These are phyloP conservation scores for Gadopsis bispinosus DNA, from an alignment of 2,797 vertebrate species.

Conservation along the genomic window DNA sequence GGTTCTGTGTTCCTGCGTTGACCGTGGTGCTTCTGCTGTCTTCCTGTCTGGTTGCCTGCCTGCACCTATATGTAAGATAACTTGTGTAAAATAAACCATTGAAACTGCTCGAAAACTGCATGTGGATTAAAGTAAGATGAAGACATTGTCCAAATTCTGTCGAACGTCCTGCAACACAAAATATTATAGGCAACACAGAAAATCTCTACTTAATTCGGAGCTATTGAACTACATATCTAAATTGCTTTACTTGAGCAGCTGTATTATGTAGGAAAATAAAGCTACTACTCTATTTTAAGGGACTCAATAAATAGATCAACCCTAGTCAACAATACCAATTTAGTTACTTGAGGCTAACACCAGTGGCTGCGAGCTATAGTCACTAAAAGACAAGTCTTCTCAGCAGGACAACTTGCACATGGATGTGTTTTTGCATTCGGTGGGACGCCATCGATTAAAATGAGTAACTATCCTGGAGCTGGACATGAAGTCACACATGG, in stretches of 20 bases:
- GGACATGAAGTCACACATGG: conserved; percentile 30
- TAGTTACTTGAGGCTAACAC: no score
- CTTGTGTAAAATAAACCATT: no score
- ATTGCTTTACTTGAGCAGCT: background rate
- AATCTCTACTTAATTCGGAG: background rate
- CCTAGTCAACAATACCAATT: no score
- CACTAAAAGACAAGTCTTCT: background rate
- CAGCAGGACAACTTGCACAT: background rate
- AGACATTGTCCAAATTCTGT: background rate
- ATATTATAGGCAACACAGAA: background rate
- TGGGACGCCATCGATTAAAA: conserved; percentile 40
- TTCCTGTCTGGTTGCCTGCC: no score
- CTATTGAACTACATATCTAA: background rate
- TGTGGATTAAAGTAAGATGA: background rate
- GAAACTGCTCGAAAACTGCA: background rate
- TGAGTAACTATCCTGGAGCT: conserved; percentile 56
- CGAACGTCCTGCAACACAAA: no score
- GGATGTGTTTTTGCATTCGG: background rate
- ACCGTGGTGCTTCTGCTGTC: no score
- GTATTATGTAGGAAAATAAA: no score
- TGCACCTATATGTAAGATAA: no score
- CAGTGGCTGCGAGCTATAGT: no score
- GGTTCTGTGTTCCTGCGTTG: no score
- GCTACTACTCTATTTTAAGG: no score
- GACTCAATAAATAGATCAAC: no score